Conservation (phyloP, 2,113 vertebrate genomes). For the Malaclemys terrapin region DNA sequence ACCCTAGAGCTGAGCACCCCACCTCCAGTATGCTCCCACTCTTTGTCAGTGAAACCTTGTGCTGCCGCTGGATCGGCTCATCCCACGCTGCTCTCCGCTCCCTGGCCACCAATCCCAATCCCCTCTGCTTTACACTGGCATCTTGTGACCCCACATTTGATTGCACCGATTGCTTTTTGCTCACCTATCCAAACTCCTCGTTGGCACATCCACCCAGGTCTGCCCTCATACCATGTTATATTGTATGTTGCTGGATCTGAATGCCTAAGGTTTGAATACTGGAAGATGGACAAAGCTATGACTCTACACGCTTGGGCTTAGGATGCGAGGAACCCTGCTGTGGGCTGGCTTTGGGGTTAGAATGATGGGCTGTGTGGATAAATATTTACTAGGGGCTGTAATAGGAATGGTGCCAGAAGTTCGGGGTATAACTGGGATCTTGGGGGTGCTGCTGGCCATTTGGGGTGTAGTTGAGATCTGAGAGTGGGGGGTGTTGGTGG, state of each 20-base stretch:
- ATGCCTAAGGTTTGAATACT: neutral
- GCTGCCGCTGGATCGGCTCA: neutral
- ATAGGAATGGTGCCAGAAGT: neutral
- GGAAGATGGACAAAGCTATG: neutral
- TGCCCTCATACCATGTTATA: neutral
- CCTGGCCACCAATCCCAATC: neutral
- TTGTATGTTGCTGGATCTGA: neutral
- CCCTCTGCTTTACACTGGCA: neutral
- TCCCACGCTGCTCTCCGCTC: neutral
- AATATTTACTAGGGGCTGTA: neutral
- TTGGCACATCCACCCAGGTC: neutral
- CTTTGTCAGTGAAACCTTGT: neutral
- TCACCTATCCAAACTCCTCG: neutral
- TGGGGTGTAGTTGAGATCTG: neutral
- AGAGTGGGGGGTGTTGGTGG: neutral
- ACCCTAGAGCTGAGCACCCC: neutral
- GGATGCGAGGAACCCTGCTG: neutral
- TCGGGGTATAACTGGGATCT: neutral
- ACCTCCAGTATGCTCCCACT: neutral
- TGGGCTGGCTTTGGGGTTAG: neutral
- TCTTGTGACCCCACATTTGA: neutral
- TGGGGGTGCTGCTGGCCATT: neutral
- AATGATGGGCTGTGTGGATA: neutral
- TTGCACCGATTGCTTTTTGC: neutral
- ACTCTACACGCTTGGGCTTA: neutral